Evolutionary conservation across 2,797 vertebrate genomes (phyloP).

Genomic region (Euphonia xanthogaster): DNA sequence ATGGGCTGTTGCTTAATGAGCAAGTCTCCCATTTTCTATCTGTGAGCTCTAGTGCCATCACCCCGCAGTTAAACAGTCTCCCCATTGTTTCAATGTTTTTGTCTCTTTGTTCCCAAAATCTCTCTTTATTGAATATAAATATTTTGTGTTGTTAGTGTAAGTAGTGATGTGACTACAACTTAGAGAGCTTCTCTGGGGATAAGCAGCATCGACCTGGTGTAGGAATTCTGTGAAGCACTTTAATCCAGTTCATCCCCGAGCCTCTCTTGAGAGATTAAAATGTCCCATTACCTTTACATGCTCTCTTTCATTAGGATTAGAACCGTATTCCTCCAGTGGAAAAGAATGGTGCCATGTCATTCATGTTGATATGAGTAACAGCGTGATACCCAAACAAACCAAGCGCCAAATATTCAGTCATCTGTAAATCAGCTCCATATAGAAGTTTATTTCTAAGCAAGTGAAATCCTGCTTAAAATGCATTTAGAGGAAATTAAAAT

Average conservation of each 20-base stretch:
- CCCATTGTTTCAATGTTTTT: not conserved
- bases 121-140: not conserved
- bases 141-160: not conserved
- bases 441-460: not conserved
- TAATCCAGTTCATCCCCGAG: not conserved
- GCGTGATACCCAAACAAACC: not conserved
- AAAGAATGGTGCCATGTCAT: not conserved
- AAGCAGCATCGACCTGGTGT: not conserved
- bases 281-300: not conserved
- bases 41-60: not conserved
- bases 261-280: not conserved
- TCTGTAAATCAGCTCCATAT: not conserved
- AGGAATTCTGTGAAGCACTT: not conserved
- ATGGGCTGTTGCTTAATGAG: not conserved
- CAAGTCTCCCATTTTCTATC: not conserved
- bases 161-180: not conserved
- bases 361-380: not conserved
- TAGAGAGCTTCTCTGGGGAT: not conserved
- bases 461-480: slow-evolving; percentile 2
- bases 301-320: not conserved
- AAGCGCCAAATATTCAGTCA: not conserved
- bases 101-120: not conserved
- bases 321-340: rapidly evolving
- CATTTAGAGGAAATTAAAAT: slow-evolving; percentile 23
- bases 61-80: not conserved